Evolutionary conservation across 92 coral and sea anemone genomes (phyloP).

Genomic region (Palythoa grandiflora): DNA sequence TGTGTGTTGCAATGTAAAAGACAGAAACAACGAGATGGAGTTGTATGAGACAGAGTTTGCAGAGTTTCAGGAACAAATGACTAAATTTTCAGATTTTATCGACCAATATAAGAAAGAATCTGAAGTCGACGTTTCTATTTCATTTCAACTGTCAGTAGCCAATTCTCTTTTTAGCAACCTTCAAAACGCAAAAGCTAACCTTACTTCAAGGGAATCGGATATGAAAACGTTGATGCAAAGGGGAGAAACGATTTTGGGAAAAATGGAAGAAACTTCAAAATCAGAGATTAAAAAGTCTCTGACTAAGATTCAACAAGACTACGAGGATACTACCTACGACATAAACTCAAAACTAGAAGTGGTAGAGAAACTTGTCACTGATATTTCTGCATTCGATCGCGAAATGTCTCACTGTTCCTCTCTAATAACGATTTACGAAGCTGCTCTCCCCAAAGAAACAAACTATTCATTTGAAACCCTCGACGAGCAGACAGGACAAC

Average conservation of each 20-base stretch:
- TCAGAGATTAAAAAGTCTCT: constrained; percentile 45
- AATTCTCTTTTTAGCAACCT: constrained; percentile 69
- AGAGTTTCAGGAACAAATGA: constrained; percentile 55
- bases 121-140: constrained; percentile 28
- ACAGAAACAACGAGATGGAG: constrained; percentile 57
- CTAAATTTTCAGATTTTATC: constrained; percentile 52
- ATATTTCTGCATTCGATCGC: constrained; percentile 75
- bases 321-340: constrained; percentile 39
- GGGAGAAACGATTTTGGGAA: constrained; percentile 50
- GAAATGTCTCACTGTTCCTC: constrained; percentile 79
- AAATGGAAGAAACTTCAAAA: constrained; percentile 57
- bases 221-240: constrained; percentile 50
- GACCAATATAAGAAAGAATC: constrained; percentile 47
- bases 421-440: constrained; percentile 84
- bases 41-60: constrained; percentile 64
- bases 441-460: constrained; percentile 73
- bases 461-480: constrained; percentile 77
- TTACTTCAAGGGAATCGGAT: constrained; percentile 59
- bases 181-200: constrained; percentile 59
- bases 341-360: constrained; percentile 46
- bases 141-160: constrained; percentile 58
- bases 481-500: constrained; percentile 75
- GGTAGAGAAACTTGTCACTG: constrained; percentile 63
- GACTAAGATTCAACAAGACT: constrained; percentile 47
- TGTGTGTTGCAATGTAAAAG: constrained; percentile 35